These are phyloP conservation scores for Emys orbicularis DNA, from an alignment of 2,797 vertebrate genomes.

Conservation along the genomic window DNA sequence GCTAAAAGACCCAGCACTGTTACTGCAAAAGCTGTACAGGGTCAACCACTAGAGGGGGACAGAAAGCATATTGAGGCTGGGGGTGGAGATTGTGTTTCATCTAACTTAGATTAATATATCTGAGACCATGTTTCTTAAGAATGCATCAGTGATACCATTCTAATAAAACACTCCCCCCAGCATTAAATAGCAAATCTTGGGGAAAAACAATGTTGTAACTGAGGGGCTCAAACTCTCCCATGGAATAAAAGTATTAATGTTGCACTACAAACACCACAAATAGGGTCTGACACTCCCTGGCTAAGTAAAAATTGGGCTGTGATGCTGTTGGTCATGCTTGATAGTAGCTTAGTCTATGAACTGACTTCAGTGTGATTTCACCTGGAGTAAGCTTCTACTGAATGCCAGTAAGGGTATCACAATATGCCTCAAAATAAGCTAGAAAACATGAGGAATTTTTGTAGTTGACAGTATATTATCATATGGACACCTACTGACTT, in stretches of 20 bases:
- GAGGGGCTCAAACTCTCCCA: too few species aligned
- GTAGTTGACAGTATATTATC: not conserved
- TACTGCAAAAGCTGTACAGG: not conserved
- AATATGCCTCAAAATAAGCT: not conserved
- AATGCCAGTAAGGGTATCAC: not conserved
- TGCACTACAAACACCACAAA: too few species aligned
- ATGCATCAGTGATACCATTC: too few species aligned
- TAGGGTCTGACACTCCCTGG: too few species aligned
- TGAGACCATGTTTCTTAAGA: too few species aligned
- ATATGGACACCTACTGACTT: not conserved
- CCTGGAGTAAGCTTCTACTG: not conserved
- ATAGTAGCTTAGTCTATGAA: not conserved
- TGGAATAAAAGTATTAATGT: too few species aligned
- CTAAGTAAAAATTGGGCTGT: not conserved
- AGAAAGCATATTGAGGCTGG: not conserved
- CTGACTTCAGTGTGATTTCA: not conserved
- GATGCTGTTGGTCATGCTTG: not conserved
- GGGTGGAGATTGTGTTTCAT: not conserved
- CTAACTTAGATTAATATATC: not conserved
- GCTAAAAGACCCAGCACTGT: not conserved
- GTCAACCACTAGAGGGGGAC: not conserved
- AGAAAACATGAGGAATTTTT: not conserved
- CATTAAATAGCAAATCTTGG: too few species aligned
- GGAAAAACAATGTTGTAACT: too few species aligned
- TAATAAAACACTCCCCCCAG: too few species aligned